Conservation (phyloP, 2,113 vertebrate species). For the Heterochromis multidens region DNA sequence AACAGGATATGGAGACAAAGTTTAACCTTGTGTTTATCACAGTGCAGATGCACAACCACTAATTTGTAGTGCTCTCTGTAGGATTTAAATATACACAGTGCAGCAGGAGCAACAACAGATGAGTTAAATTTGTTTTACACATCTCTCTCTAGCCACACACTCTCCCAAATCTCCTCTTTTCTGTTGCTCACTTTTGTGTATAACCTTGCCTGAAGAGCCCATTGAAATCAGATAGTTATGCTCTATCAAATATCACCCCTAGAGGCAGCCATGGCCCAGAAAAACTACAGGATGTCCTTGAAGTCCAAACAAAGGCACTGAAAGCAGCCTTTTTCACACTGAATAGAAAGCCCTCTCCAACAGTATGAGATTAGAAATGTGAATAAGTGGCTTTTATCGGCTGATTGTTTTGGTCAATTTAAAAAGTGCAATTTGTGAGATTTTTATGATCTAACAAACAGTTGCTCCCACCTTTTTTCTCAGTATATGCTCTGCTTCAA, state of each 20-base stretch:
- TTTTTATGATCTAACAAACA: not conserved
- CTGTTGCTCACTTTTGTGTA: conserved; percentile 12
- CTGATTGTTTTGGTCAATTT: not conserved
- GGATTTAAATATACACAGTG: not conserved
- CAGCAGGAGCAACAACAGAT: not conserved
- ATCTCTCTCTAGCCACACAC: not conserved
- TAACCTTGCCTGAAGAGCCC: conserved; percentile 53
- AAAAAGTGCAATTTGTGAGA: not conserved
- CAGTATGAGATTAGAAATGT: not conserved
- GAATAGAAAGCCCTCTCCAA: not conserved
- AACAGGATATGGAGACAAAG: not conserved
- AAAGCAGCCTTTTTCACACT: not conserved
- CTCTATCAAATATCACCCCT: conserved; percentile 35
- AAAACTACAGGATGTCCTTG: conserved; percentile 44
- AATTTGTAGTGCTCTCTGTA: not conserved
- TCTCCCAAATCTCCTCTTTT: not conserved
- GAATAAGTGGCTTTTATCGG: not conserved
- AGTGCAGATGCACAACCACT: not conserved
- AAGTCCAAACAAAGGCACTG: conserved; percentile 42
- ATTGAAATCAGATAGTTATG: conserved; percentile 44
- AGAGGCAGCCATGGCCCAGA: conserved; percentile 38
- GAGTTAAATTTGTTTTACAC: not conserved
- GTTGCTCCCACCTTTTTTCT: not conserved
- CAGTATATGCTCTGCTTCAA: not conserved
- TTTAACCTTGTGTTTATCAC: not conserved